Percentiles rank a stretch among this genome's conserved stretches.
Conservation (phyloP, 2,113 vertebrate genomes). For the Fregata magnificens region DNA sequence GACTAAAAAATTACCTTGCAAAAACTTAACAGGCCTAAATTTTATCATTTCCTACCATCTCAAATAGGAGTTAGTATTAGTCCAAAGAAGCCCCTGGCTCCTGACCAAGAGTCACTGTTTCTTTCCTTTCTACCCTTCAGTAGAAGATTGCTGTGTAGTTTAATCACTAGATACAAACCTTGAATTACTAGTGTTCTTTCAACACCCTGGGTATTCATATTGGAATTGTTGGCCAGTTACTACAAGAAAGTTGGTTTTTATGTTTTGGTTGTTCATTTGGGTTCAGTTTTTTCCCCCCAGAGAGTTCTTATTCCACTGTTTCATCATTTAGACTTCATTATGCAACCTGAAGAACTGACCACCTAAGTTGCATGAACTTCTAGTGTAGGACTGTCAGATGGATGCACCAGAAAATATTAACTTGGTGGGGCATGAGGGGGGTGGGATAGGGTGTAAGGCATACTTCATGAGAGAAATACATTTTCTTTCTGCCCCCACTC, state of each 20-base stretch:
- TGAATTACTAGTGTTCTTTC: neutral
- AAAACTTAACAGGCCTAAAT: neutral
- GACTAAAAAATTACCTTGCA: neutral
- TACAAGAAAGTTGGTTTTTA: neutral
- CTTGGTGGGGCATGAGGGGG: too few species aligned
- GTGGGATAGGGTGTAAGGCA: accelerated
- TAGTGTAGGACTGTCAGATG: too few species aligned
- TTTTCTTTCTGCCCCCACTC: neutral
- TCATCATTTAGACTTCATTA: neutral
- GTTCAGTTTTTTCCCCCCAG: too few species aligned
- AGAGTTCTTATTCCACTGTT: neutral
- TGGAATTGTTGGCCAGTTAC: neutral
- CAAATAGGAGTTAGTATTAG: neutral
- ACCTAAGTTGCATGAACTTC: neutral
- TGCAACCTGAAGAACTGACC: neutral
- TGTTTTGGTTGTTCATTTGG: neutral
- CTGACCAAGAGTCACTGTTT: too few species aligned
- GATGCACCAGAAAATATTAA: neutral
- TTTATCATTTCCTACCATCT: neutral
- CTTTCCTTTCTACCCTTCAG: neutral
- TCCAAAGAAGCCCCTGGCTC: neutral
- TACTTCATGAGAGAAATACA: accelerated
- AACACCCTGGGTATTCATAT: neutral
- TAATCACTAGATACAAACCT: neutral
- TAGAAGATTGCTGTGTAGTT: neutral